These are phyloP conservation scores for Fragum whitleyi DNA, from an alignment of 2,888 invertebrate species.

Conservation along the genomic window DNA sequence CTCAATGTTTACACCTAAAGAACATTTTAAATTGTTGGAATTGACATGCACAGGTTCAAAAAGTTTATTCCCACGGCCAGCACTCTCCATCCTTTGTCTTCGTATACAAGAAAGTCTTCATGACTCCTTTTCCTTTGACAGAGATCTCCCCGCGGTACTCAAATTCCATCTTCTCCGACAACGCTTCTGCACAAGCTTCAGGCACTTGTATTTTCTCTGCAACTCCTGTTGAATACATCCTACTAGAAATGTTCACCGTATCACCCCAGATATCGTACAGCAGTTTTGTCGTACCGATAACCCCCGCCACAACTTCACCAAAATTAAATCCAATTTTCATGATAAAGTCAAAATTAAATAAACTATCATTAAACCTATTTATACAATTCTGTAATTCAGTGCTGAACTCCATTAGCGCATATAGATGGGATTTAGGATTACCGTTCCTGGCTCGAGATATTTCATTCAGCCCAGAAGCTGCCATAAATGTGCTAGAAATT, in stretches of 20 bases:
- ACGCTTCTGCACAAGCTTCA: conserved; percentile 86
- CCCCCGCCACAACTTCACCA: conserved; percentile 97
- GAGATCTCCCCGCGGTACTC: conserved; percentile 97
- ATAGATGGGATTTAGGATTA: conserved; percentile 92
- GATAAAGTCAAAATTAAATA: conserved; percentile 85
- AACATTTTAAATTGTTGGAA: too few relatives aligned
- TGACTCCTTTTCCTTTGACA: conserved; percentile 98
- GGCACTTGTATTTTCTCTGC: conserved; percentile 90
- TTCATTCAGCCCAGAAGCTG: conserved; percentile 97
- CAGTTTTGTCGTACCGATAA: conserved; percentile 97
- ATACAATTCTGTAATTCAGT: conserved; percentile 91
- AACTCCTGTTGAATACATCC: conserved; percentile 98
- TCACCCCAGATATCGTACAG: conserved; percentile 99
- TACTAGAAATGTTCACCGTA: conserved; percentile 97
- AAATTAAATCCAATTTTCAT: conserved; percentile 93
- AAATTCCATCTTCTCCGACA: conserved; percentile 92
- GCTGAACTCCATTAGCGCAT: conserved; percentile 96
- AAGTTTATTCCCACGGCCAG: conserved; percentile 70
- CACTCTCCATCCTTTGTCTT: conserved; percentile 73
- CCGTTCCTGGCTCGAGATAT: conserved; percentile 89
- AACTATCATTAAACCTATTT: conserved; percentile 83
- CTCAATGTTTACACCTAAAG: too few relatives aligned
- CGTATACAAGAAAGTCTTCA: conserved; percentile 93
- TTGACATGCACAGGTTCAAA: too few relatives aligned
- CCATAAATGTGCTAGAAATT: conserved; percentile 98